These are phyloP conservation scores for Brachypteracias leptosomus DNA, from an alignment of 2,113 vertebrate genomes.

Conservation along the genomic window DNA sequence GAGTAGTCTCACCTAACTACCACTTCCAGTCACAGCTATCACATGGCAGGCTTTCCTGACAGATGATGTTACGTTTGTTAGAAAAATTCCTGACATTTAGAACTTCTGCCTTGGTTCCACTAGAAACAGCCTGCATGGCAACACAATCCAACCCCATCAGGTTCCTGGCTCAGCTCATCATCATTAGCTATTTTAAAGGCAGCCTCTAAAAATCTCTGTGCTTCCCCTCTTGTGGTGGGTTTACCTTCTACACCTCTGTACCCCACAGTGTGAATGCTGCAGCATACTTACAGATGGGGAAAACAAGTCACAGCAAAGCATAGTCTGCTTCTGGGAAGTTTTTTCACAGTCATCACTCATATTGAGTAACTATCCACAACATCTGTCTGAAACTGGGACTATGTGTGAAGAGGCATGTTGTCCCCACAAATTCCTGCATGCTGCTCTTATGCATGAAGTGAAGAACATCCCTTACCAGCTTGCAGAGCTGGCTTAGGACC, in stretches of 20 bases:
- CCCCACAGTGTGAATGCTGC: neutral
- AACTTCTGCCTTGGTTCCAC: neutral
- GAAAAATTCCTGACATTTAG: constrained; percentile 21
- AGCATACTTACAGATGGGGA: neutral
- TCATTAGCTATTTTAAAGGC: neutral
- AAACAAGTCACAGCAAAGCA: neutral
- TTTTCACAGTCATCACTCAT: neutral
- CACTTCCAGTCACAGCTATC: neutral
- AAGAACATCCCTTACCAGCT: neutral
- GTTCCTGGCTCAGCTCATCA: neutral
- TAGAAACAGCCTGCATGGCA: neutral
- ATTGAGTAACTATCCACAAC: neutral
- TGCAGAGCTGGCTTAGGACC: neutral
- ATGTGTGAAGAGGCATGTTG: neutral
- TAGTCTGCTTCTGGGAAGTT: neutral
- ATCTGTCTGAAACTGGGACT: neutral
- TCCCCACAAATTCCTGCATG: neutral
- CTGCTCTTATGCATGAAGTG: rapidly evolving
- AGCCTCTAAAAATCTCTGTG: neutral
- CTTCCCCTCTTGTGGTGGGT: neutral
- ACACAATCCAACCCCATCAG: neutral
- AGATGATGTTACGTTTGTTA: neutral
- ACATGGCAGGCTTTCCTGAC: neutral
- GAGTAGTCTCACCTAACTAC: neutral
- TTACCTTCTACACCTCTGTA: too few relatives aligned